Base-by-base conservation (phyloP, 2,888 invertebrate species). In the Coelogynopora nodosa region DNA sequence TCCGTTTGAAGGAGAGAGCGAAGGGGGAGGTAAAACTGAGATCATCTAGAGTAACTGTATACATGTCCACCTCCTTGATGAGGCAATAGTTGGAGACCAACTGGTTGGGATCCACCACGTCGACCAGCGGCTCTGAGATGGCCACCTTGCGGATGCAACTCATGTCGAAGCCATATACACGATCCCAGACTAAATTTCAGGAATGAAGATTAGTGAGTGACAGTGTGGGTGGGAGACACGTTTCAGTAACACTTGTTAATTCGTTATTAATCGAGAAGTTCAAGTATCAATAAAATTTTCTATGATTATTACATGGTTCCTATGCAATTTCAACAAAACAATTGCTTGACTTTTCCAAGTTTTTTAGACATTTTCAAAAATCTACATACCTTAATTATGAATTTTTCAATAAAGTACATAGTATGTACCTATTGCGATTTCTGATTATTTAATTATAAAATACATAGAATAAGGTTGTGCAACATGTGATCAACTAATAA, bases 81-180 rank as follows among this genome's bases (percentile, higher is more conserved):
- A 98, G 93, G 92, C 95, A 96, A 82, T 97, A 95, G 91, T 96
- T 97, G 0, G 98, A 96, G 80, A 98, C 98, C 87, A 99, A 96
- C 94, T 99, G 98, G 91, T 97, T 98, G 0, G 97, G 96, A 92
- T 99, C 98, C 0, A 99, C 99, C 18, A 98, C 96, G 92, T 99
- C 99, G 0, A 99, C 99, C 0, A 99, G 93, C 0, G 99, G 99
- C 93, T 99, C 99, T 67, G 96, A 96, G 89, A 99, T 97, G 26
- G 99, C 99, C 88, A 98, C 97, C 93, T 97, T 96, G 86, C 98
- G 94, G 91, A 99, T 98, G 89, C 96, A 96, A 90, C 96, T 97
- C 99, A 99, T 99, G 92, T 99, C 96, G 91, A 99, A 99, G 84
- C 99, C 99, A 90, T 99, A 99, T 0, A 99, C 99, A 93, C 97